phyloP scores from a whole-genome alignment of 2,888 invertebrate genomes.

The Stenolophus ochropezus region DNA sequence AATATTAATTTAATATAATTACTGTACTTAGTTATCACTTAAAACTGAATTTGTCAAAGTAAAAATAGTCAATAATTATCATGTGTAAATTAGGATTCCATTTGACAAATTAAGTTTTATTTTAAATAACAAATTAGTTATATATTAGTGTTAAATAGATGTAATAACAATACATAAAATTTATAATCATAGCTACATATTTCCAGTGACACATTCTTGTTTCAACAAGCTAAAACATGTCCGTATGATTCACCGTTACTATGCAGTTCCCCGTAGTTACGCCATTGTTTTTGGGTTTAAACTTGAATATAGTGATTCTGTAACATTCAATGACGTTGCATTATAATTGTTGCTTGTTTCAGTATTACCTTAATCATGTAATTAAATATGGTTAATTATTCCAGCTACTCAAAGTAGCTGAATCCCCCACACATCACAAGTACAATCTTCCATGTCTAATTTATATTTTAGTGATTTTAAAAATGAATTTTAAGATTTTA shows the following conservation, averaged over 20 bases:
- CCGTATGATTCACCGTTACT: neutral
- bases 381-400: slow-evolving; percentile 47
- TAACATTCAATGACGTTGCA: slow-evolving; percentile 37
- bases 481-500: slow-evolving; percentile 54
- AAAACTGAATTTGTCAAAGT: slow-evolving; percentile 41
- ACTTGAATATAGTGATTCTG: slow-evolving; percentile 37
- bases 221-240: slow-evolving; percentile 4
- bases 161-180: neutral
- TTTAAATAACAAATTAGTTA: neutral
- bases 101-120: slow-evolving; percentile 23
- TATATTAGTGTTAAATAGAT: neutral
- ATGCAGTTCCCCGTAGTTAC: neutral
- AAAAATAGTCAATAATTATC: slow-evolving; percentile 39
- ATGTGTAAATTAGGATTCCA: neutral
- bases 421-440: slow-evolving; percentile 56
- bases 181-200: neutral
- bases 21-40: slow-evolving; percentile 12
- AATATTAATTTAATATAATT: neutral
- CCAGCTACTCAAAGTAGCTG: slow-evolving; percentile 27
- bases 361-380: slow-evolving; percentile 56
- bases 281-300: slow-evolving; percentile 30
- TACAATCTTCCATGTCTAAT: slow-evolving; percentile 59
- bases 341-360: slow-evolving; percentile 57
- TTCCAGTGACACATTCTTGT: neutral
- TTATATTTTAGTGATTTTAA: slow-evolving; percentile 57